Evolutionary conservation across 2,113 vertebrate species (phyloP).

Genomic region (Gymnobelideus leadbeateri): DNA sequence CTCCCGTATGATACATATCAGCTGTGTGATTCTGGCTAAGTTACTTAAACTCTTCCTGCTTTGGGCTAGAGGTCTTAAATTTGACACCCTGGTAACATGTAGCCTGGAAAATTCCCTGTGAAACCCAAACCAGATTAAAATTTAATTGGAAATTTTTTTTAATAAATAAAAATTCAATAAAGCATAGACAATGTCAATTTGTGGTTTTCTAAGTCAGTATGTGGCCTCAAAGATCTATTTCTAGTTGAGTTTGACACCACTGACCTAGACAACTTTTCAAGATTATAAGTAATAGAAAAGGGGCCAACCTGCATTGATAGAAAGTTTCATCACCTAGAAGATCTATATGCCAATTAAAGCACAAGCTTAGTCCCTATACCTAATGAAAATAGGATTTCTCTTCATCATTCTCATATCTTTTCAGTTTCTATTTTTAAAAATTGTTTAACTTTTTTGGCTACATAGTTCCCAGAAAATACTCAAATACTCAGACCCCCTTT

Average conservation of each 20-base stretch:
- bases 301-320: too few species aligned
- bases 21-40: not conserved
- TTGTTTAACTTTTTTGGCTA: not conserved
- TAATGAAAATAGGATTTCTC: not conserved
- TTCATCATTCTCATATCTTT: not conserved
- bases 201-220: not conserved
- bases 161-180: not conserved
- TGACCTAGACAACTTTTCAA: not conserved
- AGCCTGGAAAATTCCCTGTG: not conserved
- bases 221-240: not conserved
- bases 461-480: not conserved
- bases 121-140: too few species aligned
- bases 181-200: not conserved
- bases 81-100: not conserved
- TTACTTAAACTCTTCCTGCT: not conserved
- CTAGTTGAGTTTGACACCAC: not conserved
- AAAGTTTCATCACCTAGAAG: not conserved
- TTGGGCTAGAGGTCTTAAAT: not conserved
- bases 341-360: not conserved
- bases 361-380: not conserved
- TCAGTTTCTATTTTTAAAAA: not conserved
- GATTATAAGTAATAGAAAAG: not conserved
- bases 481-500: not conserved
- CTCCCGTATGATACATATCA: not conserved
- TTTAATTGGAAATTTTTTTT: not conserved